Evolutionary conservation across 2,888 invertebrate genomes (phyloP), one percentile per base, ranked within the genome.

Genomic region (Ferdinandea cuprea): DNA sequence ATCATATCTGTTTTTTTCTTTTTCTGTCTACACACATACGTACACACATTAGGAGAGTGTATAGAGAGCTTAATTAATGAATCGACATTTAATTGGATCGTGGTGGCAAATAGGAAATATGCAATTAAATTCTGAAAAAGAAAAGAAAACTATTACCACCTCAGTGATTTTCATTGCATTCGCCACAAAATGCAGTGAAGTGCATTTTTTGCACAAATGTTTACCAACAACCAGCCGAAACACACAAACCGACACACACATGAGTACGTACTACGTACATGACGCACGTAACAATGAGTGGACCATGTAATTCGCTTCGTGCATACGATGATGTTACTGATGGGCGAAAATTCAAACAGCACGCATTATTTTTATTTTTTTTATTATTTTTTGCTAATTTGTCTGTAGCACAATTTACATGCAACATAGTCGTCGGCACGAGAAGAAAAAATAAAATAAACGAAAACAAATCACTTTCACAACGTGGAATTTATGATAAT

Each of bases 101-200:
- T 9, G 30, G 11, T 19, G 30, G 40, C 52, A 44, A 68, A 54
- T 54, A 56, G 69, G 58, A 69, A 69, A 69, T 69, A 46, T 37
- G 58, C 44, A 58, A 69, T 69, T 69, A 46, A 58, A 25, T 44
- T 50, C 1, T 32, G 28, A 25, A 46, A 46, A 35, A 40, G 32
- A 58, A 76, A 50, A 71, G 71, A 72, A 59, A 59, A 59, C 66
- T 58, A 54, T 59, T 50, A 61, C n/a, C 73, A 79, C 40, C 21
- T 52, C 32, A 79, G 73, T 61, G 79, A 59, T 78, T 78, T 72
- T 21, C 71, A 65, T 78, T 78, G 50, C 59, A 72, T 65, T 65
- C 37, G 48, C 21, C 37, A 32, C 15, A 52, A 52, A n/a, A 21
- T 73, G 59, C 73, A 79, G 46, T 66, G 46, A 25, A 46, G 35